A percentile compares a stretch with the other conserved stretches of the same genome.
Conservation (phyloP, 2,113 vertebrate species). For the Ciconia boyciana region DNA sequence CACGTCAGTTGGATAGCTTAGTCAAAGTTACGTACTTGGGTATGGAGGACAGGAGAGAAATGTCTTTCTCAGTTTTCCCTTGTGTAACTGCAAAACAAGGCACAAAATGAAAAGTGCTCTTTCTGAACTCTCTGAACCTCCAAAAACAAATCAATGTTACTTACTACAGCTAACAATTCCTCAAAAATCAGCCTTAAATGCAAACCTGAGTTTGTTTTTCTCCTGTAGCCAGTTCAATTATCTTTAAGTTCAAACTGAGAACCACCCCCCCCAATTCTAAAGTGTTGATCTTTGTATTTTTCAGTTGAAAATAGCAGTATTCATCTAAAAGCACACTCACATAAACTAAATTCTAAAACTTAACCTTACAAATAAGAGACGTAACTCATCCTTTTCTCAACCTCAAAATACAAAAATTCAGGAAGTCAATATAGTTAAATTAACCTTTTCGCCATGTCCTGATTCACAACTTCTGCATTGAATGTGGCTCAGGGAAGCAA, state of each 20-base stretch:
- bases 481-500: not conserved
- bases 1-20: not conserved
- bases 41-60: not conserved
- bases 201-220: not conserved
- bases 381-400: not conserved
- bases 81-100: not conserved
- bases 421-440: not conserved
- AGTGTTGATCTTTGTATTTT: not conserved
- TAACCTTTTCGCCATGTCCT: not conserved
- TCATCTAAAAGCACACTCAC: not conserved
- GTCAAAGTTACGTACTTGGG: not conserved
- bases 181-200: not conserved
- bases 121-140: not conserved
- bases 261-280: accelerated
- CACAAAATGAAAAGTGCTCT: not conserved
- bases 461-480: not conserved
- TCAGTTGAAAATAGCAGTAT: not conserved
- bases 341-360: not conserved
- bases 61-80: not conserved
- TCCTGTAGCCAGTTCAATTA: not conserved
- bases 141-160: not conserved
- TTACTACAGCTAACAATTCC: not conserved
- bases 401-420: not conserved
- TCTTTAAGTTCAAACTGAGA: not conserved
- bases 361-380: not conserved